Conservation (phyloP, 1,140 invertebrate genomes). For the Zaprionus capensis region DNA sequence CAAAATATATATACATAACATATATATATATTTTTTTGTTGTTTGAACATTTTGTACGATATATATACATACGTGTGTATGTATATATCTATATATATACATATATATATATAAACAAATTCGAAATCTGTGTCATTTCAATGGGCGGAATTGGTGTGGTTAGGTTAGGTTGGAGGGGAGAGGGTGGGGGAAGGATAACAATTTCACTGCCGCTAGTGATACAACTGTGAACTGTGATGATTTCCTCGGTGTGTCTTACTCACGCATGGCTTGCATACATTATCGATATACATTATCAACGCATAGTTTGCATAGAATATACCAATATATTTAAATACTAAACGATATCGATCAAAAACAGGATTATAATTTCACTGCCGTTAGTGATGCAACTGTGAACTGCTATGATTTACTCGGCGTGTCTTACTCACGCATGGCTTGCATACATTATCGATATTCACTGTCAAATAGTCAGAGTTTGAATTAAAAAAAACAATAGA, state of each 20-base stretch:
- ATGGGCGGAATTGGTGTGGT: background rate
- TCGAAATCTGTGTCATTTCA: constrained; percentile 12
- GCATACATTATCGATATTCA: background rate
- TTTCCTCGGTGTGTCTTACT: background rate
- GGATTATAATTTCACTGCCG: background rate
- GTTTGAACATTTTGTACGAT: constrained; percentile 51
- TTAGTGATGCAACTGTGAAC: no score
- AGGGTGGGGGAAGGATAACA: background rate
- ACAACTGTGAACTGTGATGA: background rate
- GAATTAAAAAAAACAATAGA: background rate
- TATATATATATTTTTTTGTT: constrained; percentile 45
- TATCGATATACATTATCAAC: background rate
- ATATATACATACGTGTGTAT: constrained; percentile 29
- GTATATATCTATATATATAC: constrained; percentile 33
- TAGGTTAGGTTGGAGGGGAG: background rate
- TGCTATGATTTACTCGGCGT: background rate
- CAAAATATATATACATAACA: constrained; percentile 42
- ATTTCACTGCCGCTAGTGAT: background rate
- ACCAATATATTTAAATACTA: background rate
- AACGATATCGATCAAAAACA: no score
- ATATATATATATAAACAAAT: constrained; percentile 47
- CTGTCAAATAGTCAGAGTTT: background rate
- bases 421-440: no score
- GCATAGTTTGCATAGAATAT: background rate
- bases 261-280: background rate